These are phyloP conservation scores for Azemiops feae DNA, from an alignment of 2,113 vertebrate genomes.

Conservation along the genomic window DNA sequence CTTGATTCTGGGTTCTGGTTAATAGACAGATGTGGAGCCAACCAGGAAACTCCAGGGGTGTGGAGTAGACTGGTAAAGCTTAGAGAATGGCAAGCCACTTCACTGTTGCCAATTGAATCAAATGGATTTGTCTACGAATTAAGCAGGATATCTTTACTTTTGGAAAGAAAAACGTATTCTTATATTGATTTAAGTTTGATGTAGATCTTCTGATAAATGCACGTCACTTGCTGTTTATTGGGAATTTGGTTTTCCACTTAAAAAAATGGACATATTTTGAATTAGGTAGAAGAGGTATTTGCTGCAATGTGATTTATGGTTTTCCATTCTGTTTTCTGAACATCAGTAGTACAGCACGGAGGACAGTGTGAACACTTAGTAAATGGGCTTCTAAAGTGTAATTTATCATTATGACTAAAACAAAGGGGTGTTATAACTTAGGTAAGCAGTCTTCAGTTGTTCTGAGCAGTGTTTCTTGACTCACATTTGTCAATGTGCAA, in stretches of 20 bases:
- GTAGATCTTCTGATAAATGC: conserved; percentile 42
- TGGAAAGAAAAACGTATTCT: conserved; percentile 24
- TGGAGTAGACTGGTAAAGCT: neutral
- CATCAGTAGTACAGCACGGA: conserved; percentile 53
- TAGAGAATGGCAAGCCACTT: neutral
- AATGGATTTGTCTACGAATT: neutral
- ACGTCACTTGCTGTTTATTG: conserved; percentile 38
- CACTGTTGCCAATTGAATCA: neutral
- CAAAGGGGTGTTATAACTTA: conserved; percentile 47
- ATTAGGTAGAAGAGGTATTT: conserved; percentile 48
- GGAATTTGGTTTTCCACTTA: conserved; percentile 31
- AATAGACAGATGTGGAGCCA: neutral
- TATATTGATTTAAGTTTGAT: conserved; percentile 51
- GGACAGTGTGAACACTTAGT: conserved; percentile 51
- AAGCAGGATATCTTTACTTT: neutral
- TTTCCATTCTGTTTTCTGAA: conserved; percentile 59
- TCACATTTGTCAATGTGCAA: neutral
- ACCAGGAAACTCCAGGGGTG: neutral
- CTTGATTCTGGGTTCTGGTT: neutral
- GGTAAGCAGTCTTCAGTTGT: conserved; percentile 42
- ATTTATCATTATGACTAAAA: conserved; percentile 60
- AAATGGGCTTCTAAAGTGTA: conserved; percentile 47
- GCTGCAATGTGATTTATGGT: conserved; percentile 64
- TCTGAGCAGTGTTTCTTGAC: conserved; percentile 45
- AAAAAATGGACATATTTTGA: conserved; percentile 34